These are phyloP conservation scores for Yponomeuta evonymella DNA, from an alignment of 2,888 invertebrate species.

Conservation along the genomic window DNA sequence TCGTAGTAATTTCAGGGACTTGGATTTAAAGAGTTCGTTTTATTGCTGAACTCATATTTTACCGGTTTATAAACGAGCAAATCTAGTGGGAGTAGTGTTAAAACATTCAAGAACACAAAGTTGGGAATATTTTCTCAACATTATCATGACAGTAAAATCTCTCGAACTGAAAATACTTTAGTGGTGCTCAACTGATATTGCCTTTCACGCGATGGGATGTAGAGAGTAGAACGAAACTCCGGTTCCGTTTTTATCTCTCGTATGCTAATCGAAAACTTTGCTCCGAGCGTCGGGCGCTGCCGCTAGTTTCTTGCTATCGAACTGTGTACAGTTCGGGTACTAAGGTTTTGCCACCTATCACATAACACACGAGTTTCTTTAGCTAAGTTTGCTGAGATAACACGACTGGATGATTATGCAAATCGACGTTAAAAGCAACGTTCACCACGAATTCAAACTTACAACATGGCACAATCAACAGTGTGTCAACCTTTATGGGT, in stretches of 20 bases:
- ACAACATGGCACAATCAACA: too few relatives aligned
- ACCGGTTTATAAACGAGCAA: background rate
- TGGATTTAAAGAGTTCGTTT: background rate
- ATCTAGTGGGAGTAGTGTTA: background rate
- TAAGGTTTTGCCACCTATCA: background rate
- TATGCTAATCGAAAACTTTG: constrained; percentile 42
- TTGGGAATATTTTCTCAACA: constrained; percentile 5
- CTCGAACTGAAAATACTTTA: constrained; percentile 2
- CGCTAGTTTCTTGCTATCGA: constrained; percentile 26
- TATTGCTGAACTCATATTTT: background rate
- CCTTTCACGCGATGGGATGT: constrained; percentile 5
- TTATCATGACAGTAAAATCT: constrained; percentile 5
- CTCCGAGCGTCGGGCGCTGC: constrained; percentile 21
- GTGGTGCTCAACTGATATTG: constrained; percentile 7
- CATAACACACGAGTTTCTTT: background rate
- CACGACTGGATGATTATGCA: background rate
- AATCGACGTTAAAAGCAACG: background rate
- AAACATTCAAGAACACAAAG: constrained; percentile 2
- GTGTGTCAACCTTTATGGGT: too few relatives aligned
- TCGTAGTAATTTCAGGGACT: background rate
- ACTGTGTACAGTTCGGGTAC: constrained; percentile 10
- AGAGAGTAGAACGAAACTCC: constrained; percentile 12
- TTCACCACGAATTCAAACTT: background rate
- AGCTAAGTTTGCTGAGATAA: background rate
- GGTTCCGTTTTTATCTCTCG: constrained; percentile 39